Conservation (phyloP, 2,113 vertebrate species). For the Rhinichthys klamathensis region DNA sequence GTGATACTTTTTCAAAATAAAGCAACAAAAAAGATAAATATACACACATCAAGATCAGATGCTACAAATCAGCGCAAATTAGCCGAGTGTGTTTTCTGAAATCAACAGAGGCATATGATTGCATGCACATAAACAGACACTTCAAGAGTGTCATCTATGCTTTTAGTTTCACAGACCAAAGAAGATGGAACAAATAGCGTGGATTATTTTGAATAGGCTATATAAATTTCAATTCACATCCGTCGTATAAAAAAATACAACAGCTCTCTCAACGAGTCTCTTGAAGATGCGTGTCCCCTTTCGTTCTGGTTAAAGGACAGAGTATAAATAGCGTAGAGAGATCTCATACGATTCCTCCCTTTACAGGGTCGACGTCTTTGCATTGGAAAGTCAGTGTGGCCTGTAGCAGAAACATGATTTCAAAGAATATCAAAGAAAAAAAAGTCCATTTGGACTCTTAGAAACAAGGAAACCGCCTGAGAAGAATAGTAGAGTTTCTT, state of each 20-base stretch:
- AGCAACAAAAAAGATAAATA: neutral
- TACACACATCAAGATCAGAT: neutral
- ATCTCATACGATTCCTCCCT: neutral
- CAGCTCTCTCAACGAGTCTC: neutral
- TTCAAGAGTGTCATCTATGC: neutral
- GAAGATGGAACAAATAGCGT: neutral
- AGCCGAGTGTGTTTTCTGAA: neutral
- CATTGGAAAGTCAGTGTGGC: slow-evolving; percentile 5
- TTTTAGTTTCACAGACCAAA: neutral
- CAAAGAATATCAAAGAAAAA: slow-evolving; percentile 19
- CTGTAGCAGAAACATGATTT: neutral
- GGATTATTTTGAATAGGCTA: neutral
- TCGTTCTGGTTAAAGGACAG: neutral
- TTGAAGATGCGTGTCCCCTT: neutral
- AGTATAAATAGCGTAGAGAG: neutral
- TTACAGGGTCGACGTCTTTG: neutral
- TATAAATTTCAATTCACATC: slow-evolving; percentile 22
- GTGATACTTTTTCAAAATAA: neutral
- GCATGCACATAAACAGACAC: neutral
- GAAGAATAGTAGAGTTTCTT: neutral
- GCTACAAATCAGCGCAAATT: neutral
- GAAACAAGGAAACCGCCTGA: neutral
- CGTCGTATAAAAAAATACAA: neutral
- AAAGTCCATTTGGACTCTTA: slow-evolving; percentile 8
- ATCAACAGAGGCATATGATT: neutral